Evolutionary conservation across 2,888 invertebrate genomes (phyloP), one percentile per base, ranked within the genome.

Genomic region (Drosophila setosimentum): DNA sequence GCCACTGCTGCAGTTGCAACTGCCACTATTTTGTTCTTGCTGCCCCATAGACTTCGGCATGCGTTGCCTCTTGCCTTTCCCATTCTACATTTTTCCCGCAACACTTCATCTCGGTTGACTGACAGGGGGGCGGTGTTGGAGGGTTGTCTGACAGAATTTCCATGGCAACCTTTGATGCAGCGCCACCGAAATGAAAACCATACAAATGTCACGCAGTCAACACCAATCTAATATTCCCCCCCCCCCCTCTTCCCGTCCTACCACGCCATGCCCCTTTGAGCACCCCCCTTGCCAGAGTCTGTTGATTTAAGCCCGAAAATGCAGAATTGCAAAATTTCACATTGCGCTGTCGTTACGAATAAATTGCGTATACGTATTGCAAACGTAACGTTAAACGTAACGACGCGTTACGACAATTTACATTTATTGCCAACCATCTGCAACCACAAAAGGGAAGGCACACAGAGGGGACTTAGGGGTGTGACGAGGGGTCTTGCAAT

Each of bases 271-370:
- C 11, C 35, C 5, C 45, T 32, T 30, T 16, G n/a, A 24, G 16
- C 50, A 8, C 21, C 0, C 21, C 49, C 18, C 35, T 4, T n/a
- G 64, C 5, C 24, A 30, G 24, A 16, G 45, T 45, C 51, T 78
- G 83, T 87, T 83, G 83, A 88, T 74, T 87, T 76, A 84, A 79
- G 75, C 68, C 65, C 68, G 72, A 87, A 82, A 76, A 87, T 84
- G 84, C 74, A 78, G 78, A 80, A 86, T 73, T 79, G 82, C 67
- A 57, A 68, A 62, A 65, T 61, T 78, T 50, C 30, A 53, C 69
- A 50, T 63, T 55, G 74, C 35, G 53, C 2, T 67, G 74, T 61
- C 53, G 80, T 49, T 63, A 51, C 35, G 76, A 71, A 68, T 66
- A 67, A 67, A 81, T 73, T 69, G 55, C 68, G 58, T 72, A 78